Conservation (phyloP, 2,113 vertebrate genomes). For the Stomatorhinus ivindoensis region DNA sequence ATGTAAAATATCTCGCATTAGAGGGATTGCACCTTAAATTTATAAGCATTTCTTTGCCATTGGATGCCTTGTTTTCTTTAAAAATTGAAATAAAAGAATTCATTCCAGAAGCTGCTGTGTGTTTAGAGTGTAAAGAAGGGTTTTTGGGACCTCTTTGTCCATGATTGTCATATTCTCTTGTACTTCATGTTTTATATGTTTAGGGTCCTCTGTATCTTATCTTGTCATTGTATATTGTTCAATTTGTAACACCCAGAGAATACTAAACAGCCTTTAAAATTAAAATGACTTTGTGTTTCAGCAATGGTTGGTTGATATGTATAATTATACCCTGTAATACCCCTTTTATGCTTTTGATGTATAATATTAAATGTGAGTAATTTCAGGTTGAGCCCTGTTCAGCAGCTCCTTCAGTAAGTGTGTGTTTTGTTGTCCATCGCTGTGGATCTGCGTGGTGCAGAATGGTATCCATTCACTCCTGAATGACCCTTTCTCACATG, state of each 20-base stretch:
- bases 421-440: background rate
- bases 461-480: background rate
- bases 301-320: background rate
- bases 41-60: conserved; percentile 54
- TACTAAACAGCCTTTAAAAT: conserved; percentile 55
- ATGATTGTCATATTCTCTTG: conserved; percentile 31
- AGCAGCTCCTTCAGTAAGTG: background rate
- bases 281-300: conserved; percentile 42
- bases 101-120: conserved; percentile 60
- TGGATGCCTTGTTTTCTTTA: conserved; percentile 62
- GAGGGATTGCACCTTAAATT: conserved; percentile 64
- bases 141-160: conserved; percentile 40
- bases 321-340: background rate
- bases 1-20: conserved; percentile 50
- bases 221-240: conserved; percentile 48
- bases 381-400: background rate
- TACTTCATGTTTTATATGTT: conserved; percentile 42
- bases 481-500: background rate
- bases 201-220: conserved; percentile 31
- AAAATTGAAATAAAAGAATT: conserved; percentile 40
- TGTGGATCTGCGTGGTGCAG: background rate
- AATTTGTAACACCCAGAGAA: conserved; percentile 61
- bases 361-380: background rate
- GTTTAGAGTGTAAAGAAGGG: conserved; percentile 58
- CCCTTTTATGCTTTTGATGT: background rate